Evolutionary conservation across 2,797 vertebrate species (phyloP).

Genomic region (Microctenopoma lineatum): DNA sequence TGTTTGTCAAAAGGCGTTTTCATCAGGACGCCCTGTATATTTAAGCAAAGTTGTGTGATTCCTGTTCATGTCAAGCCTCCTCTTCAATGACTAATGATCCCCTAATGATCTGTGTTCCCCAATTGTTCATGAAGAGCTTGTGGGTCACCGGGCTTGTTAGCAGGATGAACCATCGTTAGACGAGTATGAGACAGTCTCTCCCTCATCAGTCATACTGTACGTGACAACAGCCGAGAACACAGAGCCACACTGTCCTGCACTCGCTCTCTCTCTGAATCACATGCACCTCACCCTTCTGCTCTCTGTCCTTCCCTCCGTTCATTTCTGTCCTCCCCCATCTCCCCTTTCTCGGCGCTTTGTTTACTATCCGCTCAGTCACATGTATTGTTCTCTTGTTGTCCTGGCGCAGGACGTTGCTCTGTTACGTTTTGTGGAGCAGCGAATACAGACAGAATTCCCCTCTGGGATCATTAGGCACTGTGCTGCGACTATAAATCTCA

Average conservation of each 20-base stretch:
- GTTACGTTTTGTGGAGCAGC: constrained; percentile 30
- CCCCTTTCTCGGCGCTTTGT: constrained; percentile 25
- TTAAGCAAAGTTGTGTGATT: background rate
- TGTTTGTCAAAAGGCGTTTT: constrained; percentile 9
- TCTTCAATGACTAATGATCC: constrained; percentile 43
- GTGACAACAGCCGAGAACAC: constrained; percentile 32
- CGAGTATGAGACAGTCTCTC: constrained; percentile 54
- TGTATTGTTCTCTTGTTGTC: constrained; percentile 37
- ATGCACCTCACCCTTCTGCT: constrained; percentile 5
- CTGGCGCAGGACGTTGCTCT: constrained; percentile 32
- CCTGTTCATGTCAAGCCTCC: constrained; percentile 39
- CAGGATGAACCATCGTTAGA: constrained; percentile 64
- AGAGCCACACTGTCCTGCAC: constrained; percentile 55
- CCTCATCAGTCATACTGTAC: constrained; percentile 41
- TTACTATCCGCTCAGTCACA: constrained; percentile 37
- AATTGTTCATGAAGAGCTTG: constrained; percentile 30
- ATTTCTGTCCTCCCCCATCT: constrained; percentile 1
- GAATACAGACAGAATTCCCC: constrained; percentile 49
- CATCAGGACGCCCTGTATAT: background rate
- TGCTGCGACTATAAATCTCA: constrained; percentile 33
- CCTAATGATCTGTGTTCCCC: constrained; percentile 26
- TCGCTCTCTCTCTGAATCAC: constrained; percentile 18
- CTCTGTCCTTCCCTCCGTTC: constrained; percentile 10
- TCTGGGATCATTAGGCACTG: constrained; percentile 41
- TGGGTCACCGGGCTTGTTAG: constrained; percentile 61